These are phyloP conservation scores for Syrmaticus mikado DNA, from an alignment of 2,113 vertebrate genomes.

Conservation along the genomic window DNA sequence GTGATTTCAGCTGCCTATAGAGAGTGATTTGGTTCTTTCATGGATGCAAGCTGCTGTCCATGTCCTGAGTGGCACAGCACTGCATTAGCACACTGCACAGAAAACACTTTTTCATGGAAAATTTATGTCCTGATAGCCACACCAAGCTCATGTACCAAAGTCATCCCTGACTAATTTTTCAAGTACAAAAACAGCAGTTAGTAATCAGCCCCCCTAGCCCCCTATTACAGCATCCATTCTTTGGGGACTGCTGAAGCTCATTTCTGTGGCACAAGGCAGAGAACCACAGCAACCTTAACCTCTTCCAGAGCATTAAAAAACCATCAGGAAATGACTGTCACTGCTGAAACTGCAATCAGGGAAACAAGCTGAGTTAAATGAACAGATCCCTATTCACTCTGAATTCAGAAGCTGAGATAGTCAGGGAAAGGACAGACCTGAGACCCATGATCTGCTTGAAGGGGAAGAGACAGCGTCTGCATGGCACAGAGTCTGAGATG, in stretches of 20 bases:
- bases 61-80: not conserved
- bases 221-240: not conserved
- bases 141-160: not conserved
- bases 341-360: not conserved
- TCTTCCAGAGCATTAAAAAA: not conserved
- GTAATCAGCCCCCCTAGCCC: not conserved
- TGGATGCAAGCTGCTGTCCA: not conserved
- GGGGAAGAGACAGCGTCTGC: not conserved
- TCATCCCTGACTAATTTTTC: not conserved
- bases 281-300: not conserved
- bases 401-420: not conserved
- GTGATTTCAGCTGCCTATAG: not conserved
- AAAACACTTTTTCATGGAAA: not conserved
- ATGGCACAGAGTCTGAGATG: fast-evolving
- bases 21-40: not conserved
- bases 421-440: not conserved
- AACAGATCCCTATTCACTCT: fast-evolving
- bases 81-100: not conserved
- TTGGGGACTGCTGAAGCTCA: fast-evolving
- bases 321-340: fast-evolving
- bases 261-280: not conserved
- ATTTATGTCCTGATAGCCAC: not conserved
- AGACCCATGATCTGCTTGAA: not conserved
- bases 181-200: not conserved
- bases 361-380: not conserved